Base-by-base conservation (phyloP, 2,797 vertebrate species). In the Leptatherina wallacei region DNA sequence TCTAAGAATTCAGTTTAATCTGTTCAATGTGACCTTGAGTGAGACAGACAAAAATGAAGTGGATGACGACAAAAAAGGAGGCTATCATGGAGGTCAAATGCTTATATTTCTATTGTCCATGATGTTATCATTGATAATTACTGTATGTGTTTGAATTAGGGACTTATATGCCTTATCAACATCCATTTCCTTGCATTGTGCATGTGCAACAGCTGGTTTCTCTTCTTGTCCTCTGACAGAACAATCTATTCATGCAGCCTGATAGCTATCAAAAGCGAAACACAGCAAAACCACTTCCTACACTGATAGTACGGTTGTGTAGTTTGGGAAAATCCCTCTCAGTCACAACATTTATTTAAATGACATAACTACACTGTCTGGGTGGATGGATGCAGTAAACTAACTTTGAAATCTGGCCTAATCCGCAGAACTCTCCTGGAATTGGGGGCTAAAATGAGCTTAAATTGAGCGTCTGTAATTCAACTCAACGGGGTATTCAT, bases 101-200 rank as follows among this genome's bases (percentile, higher is more conserved):
- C 44, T 66, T 77, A 64, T 75, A 78, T 77, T 62, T 79, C 36
- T 67, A 90, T 90, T 90, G 91, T 92, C 88, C 24, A 8, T 70
- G 42, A 62, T 64, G 36, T 33, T 51, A 83, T 67, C 85, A 76
- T 83, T 68, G 36, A 44, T 83, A 82, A 52, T 44, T 70, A 29
- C 47, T 65, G 1, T 61, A 69, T n/a, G 52, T 49, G 11, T 56
- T 16, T 77, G 71, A 75, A 62, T 71, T 1, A 47, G 58, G 27
- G 29, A 73, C 69, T 61, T 82, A 65, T 44, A 35, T 18, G 58
- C 3, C 38, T 86, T 93, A 91, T 94, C 90, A 65, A 42, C 78
- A 80, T 88, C 81, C 78, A 89, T 89, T 94, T 94, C 92, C 93
- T 83, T 87, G 82, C 58, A 94, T 94, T 94, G 93, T 95, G 61